Evolutionary conservation across 1,140 invertebrate genomes (phyloP), one percentile per base, ranked within the genome.

Genomic region (Aphelinus atriplicis): DNA sequence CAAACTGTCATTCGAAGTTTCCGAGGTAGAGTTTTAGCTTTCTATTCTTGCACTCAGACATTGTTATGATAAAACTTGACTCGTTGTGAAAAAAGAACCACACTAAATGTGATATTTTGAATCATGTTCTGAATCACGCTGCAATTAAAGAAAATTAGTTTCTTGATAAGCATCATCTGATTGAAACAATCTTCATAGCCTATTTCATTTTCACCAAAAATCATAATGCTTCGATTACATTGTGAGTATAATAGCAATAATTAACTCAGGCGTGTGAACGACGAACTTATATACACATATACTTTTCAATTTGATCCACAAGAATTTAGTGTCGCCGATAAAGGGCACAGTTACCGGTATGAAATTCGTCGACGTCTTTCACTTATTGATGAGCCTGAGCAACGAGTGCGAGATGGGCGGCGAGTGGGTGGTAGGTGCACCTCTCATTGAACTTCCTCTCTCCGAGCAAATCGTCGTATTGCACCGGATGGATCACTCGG

Each of bases 391-490:
- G 0, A 86, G 83, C 0, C 83, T 93, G 4, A 92, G 89, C 76
- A 93, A 93, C 80, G 90, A 91, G 67, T 93, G 92, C 77, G 92
- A 94, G 83, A 89, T 90, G 0, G 91, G 91, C 0, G 90, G 90
- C 75, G 91, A 92, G 71, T 92, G 91, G 87, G 90, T 91, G 42
- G 81, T 91, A 64, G 91, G 91, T 1, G 91, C 91, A 1, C 91
- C 91, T 0, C 81, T 92, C 9, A 91, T 93, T 75, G 91, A 94
- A 78, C 80, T 94, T 62, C 93, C 94, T 0, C 87, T 95, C 3
- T 92, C 93, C 0, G 94, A 95, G 81, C 93, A 95, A 85, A 95
- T 95, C 82, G 92, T 94, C 3, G 90, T 94, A 56, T 86, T 95
- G 3, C 94, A 95, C 82, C 88, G 93, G 81, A 86, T 94, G 91